Evolutionary conservation across 2,113 vertebrate genomes (phyloP).

Genomic region (Salvator merianae): DNA sequence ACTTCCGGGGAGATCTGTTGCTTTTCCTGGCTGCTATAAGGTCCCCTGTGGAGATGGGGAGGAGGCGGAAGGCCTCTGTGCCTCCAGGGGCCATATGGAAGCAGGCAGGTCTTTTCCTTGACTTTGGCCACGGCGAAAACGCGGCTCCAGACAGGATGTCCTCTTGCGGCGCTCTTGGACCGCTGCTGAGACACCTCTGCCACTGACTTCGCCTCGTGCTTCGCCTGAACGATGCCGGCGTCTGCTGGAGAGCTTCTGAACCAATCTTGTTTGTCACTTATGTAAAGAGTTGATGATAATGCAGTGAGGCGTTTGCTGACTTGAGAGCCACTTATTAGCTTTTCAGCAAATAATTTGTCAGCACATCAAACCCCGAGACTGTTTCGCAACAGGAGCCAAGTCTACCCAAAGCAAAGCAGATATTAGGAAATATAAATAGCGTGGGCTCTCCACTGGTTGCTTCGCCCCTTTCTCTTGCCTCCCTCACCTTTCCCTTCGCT

Average conservation of each 20-base stretch:
- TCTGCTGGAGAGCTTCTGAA: background rate
- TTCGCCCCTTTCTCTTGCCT: background rate
- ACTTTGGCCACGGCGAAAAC: too few relatives aligned
- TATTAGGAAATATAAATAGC: background rate
- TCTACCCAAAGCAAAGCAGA: background rate
- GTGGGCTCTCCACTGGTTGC: background rate
- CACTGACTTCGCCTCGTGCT: background rate
- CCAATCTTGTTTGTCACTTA: background rate
- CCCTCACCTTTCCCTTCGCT: background rate
- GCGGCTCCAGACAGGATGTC: background rate
- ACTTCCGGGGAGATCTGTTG: background rate
- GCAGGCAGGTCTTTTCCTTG: background rate
- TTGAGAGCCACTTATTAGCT: background rate
- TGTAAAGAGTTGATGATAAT: background rate
- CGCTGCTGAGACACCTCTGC: background rate
- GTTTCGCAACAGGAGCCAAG: background rate
- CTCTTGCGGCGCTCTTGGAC: background rate
- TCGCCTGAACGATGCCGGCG: background rate
- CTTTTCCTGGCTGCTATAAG: background rate
- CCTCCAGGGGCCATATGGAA: too few relatives aligned
- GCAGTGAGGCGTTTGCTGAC: background rate
- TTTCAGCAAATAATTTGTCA: constrained; percentile 23
- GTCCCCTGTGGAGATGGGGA: background rate
- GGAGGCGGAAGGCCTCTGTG: background rate
- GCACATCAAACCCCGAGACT: background rate